phyloP scores from a whole-genome alignment of 1,140 invertebrate genomes.

The Cyrtorhinus lividipennis region DNA sequence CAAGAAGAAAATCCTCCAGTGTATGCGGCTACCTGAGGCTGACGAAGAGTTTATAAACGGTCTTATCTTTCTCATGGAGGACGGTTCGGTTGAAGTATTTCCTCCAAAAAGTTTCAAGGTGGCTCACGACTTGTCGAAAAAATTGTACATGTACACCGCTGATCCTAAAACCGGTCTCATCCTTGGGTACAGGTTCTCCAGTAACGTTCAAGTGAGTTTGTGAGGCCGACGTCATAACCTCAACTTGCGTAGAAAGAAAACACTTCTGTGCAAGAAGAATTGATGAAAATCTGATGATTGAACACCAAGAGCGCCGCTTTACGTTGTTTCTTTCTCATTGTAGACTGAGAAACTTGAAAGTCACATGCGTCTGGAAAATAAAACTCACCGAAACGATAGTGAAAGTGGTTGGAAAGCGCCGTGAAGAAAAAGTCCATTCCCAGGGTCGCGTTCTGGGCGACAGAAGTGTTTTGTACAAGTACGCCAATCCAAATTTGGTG shows the following conservation, averaged over 20 bases:
- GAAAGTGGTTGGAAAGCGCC: conserved; percentile 50
- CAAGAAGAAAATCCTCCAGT: conserved; percentile 51
- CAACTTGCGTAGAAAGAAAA: too few species aligned
- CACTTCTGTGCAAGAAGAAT: too few species aligned
- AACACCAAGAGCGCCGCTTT: too few species aligned
- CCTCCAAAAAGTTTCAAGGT: conserved; percentile 40
- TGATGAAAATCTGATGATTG: too few species aligned
- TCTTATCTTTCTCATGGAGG: conserved; percentile 59
- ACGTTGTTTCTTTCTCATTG: too few species aligned
- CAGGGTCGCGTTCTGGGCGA: conserved; percentile 89
- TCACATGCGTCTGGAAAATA: too few species aligned
- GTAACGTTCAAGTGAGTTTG: too few species aligned
- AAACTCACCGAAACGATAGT: conserved; percentile 39
- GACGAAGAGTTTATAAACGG: conserved; percentile 59
- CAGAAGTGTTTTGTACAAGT: conserved; percentile 94
- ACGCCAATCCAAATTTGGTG: conserved; percentile 93
- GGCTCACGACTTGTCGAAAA: conserved; percentile 34
- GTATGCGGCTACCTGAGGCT: conserved; percentile 49
- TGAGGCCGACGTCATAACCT: too few species aligned
- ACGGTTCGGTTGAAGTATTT: conserved; percentile 51
- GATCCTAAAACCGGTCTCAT: conserved; percentile 46
- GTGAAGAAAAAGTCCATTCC: conserved; percentile 81
- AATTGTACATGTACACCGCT: conserved; percentile 55
- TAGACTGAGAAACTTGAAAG: too few species aligned
- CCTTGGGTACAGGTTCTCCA: conserved; percentile 46